phyloP scores from a whole-genome alignment of 2,113 vertebrate species.

The Dendrocopos noguchii region DNA sequence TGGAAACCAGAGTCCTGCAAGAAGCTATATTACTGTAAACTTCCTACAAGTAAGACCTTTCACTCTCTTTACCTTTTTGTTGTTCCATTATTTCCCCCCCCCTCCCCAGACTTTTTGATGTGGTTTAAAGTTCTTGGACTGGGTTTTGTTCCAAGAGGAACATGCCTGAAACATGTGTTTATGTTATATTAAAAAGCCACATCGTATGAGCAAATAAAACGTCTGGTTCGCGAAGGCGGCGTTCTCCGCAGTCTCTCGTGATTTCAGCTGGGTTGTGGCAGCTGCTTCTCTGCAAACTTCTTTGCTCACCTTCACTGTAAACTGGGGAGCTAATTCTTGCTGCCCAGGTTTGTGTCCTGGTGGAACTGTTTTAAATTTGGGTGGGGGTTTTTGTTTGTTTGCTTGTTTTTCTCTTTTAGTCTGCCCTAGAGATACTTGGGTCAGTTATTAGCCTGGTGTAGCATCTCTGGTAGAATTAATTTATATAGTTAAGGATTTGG shows the following conservation, averaged over 20 bases:
- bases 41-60: slow-evolving; percentile 76
- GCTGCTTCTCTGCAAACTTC: background rate
- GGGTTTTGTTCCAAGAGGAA: background rate
- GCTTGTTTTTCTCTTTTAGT: background rate
- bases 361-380: background rate
- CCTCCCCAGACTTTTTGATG: background rate
- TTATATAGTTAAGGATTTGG: background rate
- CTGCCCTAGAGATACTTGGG: background rate
- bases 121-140: slow-evolving; percentile 9
- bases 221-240: background rate
- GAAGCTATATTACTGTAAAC: slow-evolving; percentile 71
- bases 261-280: background rate
- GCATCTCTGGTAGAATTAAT: background rate
- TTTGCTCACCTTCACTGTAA: background rate
- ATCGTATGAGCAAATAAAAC: background rate
- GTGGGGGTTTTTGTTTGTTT: background rate
- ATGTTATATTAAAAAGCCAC: background rate
- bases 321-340: background rate
- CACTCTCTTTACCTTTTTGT: slow-evolving; percentile 45
- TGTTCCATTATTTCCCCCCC: too few relatives aligned
- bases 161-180: background rate
- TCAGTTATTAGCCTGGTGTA: background rate
- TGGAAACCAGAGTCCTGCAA: slow-evolving; percentile 80
- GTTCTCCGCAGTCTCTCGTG: background rate
- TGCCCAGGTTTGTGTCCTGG: background rate